phyloP scores from a whole-genome alignment of 1,140 invertebrate species.

The Macrosteles quadrilineatus region DNA sequence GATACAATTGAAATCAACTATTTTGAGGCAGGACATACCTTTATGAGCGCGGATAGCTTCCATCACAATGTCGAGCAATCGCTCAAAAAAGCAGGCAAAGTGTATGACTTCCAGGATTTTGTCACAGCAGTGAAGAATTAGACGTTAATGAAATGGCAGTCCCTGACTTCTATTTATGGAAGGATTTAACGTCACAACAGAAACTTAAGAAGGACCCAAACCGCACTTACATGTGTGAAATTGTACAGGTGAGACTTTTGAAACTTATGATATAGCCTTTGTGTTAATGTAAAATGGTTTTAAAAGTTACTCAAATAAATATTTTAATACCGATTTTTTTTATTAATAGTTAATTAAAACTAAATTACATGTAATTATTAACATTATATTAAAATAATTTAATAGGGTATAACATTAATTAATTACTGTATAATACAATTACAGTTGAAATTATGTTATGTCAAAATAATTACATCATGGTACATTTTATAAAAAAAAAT shows the following conservation, averaged over 20 bases:
- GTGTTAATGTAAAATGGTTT: too few relatives aligned
- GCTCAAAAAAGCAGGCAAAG: constrained; percentile 13
- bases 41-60: constrained; percentile 44
- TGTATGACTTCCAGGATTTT: constrained; percentile 26
- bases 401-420: too few relatives aligned
- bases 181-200: constrained; percentile 17
- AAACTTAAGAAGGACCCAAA: constrained; percentile 20
- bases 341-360: too few relatives aligned
- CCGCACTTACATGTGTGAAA: constrained; percentile 8
- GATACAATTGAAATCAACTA: constrained; percentile 36
- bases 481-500: too few relatives aligned
- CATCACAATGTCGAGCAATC: constrained; percentile 43
- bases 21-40: constrained; percentile 44
- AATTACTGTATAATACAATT: too few relatives aligned
- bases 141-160: constrained; percentile 20
- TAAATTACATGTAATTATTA: too few relatives aligned
- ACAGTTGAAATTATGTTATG: too few relatives aligned
- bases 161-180: constrained; percentile 26
- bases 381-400: too few relatives aligned
- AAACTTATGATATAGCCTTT: too few relatives aligned
- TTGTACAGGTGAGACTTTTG: constrained; percentile 4
- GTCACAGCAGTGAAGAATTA: constrained; percentile 13
- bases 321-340: too few relatives aligned
- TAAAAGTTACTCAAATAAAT: too few relatives aligned
- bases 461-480: too few relatives aligned